These are phyloP conservation scores for Eulemur albifrons DNA, from an alignment of 2,797 vertebrate species.

Conservation along the genomic window DNA sequence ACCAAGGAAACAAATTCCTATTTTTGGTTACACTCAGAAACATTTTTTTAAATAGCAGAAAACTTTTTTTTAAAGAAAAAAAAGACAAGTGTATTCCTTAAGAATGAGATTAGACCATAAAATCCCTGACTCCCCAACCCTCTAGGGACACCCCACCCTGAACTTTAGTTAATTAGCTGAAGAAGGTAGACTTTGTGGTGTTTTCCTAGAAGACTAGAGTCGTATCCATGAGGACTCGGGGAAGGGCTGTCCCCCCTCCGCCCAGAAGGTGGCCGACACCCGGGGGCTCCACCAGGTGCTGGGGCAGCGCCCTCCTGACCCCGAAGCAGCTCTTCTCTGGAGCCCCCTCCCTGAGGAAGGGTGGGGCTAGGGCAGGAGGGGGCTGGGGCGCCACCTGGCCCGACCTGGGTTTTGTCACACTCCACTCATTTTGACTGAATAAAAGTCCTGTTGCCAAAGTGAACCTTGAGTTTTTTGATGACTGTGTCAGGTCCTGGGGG, in stretches of 20 bases:
- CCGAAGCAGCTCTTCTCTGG: neutral
- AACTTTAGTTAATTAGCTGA: constrained; percentile 59
- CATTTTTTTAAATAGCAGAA: constrained; percentile 76
- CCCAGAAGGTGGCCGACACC: neutral
- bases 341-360: neutral
- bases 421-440: constrained; percentile 72
- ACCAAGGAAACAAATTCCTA: constrained; percentile 58
- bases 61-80: constrained; percentile 48
- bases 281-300: neutral
- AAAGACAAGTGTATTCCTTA: constrained; percentile 71
- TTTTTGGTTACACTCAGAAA: constrained; percentile 75
- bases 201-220: constrained; percentile 45
- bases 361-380: neutral
- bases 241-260: neutral
- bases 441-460: constrained; percentile 86
- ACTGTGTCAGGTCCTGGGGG: neutral
- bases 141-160: neutral
- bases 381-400: neutral
- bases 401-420: constrained; percentile 35
- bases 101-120: constrained; percentile 69
- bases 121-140: neutral
- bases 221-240: neutral
- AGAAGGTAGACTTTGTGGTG: constrained; percentile 44
- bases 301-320: neutral
- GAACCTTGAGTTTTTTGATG: constrained; percentile 55